Conservation (phyloP, 2,113 vertebrate genomes). For the Sturnira hondurensis region DNA sequence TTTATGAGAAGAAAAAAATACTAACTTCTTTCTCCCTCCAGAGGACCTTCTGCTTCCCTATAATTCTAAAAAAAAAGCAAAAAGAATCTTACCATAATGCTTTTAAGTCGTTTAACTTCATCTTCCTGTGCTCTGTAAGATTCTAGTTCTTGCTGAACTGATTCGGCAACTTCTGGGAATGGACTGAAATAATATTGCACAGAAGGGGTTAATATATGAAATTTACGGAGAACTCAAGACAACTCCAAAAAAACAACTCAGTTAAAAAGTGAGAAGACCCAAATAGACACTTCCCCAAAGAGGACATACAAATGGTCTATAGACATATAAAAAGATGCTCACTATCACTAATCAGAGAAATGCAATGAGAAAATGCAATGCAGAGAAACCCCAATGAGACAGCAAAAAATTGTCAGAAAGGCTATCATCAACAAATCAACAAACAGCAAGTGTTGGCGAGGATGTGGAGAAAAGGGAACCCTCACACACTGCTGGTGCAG, state of each 20-base stretch:
- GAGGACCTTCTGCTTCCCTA: neutral
- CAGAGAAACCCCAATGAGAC: neutral
- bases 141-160: conserved; percentile 96
- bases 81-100: conserved; percentile 91
- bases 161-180: conserved; percentile 97
- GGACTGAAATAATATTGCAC: conserved; percentile 83
- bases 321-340: neutral
- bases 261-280: neutral
- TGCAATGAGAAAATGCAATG: too few species aligned
- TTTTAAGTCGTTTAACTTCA: conserved; percentile 97
- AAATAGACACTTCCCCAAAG: neutral
- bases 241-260: neutral
- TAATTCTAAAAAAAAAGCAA: neutral
- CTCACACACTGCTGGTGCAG: neutral
- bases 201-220: conserved; percentile 32
- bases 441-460: neutral
- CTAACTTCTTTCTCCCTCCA: neutral
- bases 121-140: conserved; percentile 96
- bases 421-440: neutral
- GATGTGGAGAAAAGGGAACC: neutral
- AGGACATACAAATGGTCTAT: neutral
- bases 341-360: neutral
- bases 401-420: neutral
- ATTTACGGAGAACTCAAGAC: neutral
- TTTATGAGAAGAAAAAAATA: neutral